Base-by-base conservation (phyloP, 2,797 vertebrate genomes). In the Cyclura pinguis region DNA sequence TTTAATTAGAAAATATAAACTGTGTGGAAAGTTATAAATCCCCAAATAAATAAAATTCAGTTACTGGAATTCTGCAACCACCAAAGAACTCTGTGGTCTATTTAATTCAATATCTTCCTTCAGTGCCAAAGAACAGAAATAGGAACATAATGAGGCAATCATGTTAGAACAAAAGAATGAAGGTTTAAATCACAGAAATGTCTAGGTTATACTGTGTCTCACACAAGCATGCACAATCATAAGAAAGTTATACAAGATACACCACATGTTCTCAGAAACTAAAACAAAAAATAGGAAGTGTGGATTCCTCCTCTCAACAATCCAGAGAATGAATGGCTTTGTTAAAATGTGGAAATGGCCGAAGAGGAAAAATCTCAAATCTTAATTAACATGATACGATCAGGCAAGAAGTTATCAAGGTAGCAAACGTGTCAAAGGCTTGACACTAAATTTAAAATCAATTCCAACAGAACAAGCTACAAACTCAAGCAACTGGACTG, bases 31-130 rank as follows among this genome's bases (percentile, higher is more conserved):
- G 29, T 50, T 24, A 42, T 42, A 77, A 86, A 77, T 59, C 55
- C 18, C 52, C 16, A 59, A 83, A 73, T n/a, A 62, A 83, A 59
- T 59, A 82, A 88, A 88, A 24, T 88, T 69, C 47, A 81, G 6
- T 24, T 72, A 72, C 20, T 55, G 67, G 35, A 55, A 72, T 55
- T 29, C 47, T 50, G 27, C 47, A 84, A 50, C 4, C 12, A 64
- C 76, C 52, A 88, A n/a, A n/a, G n/a, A n/a, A 35, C 10, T 32
- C 29, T 74, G 29, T 77, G 2, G 2, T 14, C 42, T 50, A 64
- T 74, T 59, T 84, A 64, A 76, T 76, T 62, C 20, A 80, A n/a
- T 64, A 84, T 89, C 64, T 67, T 89, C 69, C 62, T 77, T 84
- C 35, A 12, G 64, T n/a, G 32, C 47, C 38, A 42, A 84, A 42